Evolutionary conservation across 1,140 invertebrate genomes (phyloP).

Genomic region (Apis laboriosa): DNA sequence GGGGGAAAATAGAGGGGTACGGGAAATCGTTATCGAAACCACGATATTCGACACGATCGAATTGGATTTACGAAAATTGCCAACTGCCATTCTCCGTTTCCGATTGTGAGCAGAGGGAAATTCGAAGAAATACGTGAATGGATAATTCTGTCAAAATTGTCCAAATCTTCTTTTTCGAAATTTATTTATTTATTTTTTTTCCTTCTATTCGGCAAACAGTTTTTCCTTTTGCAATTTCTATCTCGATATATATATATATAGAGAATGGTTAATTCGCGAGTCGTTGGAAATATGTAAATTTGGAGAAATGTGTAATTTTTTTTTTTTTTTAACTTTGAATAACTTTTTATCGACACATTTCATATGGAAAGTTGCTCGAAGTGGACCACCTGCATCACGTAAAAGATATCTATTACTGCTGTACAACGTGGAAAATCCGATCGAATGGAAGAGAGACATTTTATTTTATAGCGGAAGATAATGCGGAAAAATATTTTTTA

Average conservation of each 20-base stretch:
- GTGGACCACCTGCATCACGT: not conserved
- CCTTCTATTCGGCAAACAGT: too few relatives aligned
- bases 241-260: too few relatives aligned
- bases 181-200: too few relatives aligned
- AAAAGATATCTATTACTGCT: not conserved
- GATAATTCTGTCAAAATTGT: too few relatives aligned
- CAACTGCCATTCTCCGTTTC: not conserved
- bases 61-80: not conserved
- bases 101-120: too few relatives aligned
- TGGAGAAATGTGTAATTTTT: too few relatives aligned
- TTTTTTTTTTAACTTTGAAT: not conserved
- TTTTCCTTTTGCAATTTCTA: too few relatives aligned
- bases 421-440: not conserved
- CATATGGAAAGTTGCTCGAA: not conserved
- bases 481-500: conserved; percentile 19
- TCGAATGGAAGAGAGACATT: conserved; percentile 9
- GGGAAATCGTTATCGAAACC: not conserved
- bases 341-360: not conserved
- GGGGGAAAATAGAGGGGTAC: not conserved
- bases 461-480: conserved; percentile 21
- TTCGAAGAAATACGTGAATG: too few relatives aligned
- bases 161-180: too few relatives aligned
- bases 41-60: not conserved
- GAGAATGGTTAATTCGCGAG: too few relatives aligned
- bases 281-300: too few relatives aligned